These are phyloP conservation scores for Rostratula benghalensis DNA, from an alignment of 2,113 vertebrate genomes.

Conservation along the genomic window DNA sequence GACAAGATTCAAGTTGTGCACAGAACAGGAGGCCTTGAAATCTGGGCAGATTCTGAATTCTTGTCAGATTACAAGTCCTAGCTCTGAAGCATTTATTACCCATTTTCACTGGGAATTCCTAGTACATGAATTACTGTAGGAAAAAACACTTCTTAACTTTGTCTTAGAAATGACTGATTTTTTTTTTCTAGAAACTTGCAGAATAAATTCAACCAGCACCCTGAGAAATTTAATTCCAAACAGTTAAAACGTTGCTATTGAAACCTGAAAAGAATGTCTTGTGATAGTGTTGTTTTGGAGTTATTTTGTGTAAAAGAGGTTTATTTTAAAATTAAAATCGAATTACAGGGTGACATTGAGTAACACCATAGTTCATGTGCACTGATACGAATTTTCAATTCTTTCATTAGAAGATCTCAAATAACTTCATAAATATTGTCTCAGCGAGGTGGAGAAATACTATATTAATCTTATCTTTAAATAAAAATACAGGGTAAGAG, in stretches of 20 bases:
- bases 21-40: background rate
- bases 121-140: background rate
- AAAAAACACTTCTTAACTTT: background rate
- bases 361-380: background rate
- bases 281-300: background rate
- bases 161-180: background rate
- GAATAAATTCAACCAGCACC: background rate
- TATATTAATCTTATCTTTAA: background rate
- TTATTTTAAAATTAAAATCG: slow-evolving; percentile 1
- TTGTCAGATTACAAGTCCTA: background rate
- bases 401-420: background rate
- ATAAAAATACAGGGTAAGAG: background rate
- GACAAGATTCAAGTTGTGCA: background rate
- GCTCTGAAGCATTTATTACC: background rate
- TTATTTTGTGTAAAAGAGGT: background rate
- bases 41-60: background rate
- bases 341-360: background rate
- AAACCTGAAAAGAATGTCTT: background rate
- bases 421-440: background rate
- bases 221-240: background rate
- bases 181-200: background rate
- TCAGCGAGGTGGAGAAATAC: background rate
- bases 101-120: background rate
- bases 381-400: background rate
- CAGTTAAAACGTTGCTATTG: background rate